Evolutionary conservation across 2,113 vertebrate species (phyloP).

Genomic region (Muscicapa adusta): DNA sequence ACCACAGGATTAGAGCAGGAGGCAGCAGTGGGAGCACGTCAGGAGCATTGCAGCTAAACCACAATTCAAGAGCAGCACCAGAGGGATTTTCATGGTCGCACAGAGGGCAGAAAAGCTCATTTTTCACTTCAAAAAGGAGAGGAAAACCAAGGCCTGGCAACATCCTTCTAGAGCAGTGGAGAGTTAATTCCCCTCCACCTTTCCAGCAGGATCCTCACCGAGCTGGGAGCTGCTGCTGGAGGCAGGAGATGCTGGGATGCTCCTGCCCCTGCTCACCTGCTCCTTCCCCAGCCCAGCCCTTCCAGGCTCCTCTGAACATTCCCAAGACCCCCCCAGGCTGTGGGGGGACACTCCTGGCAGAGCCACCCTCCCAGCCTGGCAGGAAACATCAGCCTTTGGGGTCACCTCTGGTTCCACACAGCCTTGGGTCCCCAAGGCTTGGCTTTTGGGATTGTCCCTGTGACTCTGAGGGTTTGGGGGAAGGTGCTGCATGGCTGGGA

Average conservation of each 20-base stretch:
- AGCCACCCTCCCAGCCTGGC: background rate
- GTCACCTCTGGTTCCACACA: background rate
- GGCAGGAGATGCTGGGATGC: background rate
- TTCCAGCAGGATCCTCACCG: fast-evolving
- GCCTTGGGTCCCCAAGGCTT: background rate
- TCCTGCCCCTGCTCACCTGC: fast-evolving
- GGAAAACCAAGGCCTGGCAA: background rate
- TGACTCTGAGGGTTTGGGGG: background rate
- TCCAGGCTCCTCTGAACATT: background rate
- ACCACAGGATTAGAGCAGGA: background rate
- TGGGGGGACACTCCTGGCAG: background rate
- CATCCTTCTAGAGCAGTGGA: background rate
- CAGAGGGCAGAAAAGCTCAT: background rate
- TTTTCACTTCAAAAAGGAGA: background rate
- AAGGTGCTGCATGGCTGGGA: fast-evolving
- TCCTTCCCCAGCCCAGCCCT: fast-evolving
- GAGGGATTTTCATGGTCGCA: background rate
- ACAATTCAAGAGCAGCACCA: background rate
- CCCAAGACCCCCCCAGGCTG: background rate
- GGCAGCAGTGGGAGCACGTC: background rate
- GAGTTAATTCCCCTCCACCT: background rate
- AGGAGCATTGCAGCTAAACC: background rate
- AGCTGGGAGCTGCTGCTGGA: background rate
- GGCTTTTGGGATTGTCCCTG: background rate
- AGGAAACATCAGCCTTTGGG: background rate